Evolutionary conservation across 2,888 invertebrate species (phyloP).

Genomic region (Euspilapteryx auroguttella): DNA sequence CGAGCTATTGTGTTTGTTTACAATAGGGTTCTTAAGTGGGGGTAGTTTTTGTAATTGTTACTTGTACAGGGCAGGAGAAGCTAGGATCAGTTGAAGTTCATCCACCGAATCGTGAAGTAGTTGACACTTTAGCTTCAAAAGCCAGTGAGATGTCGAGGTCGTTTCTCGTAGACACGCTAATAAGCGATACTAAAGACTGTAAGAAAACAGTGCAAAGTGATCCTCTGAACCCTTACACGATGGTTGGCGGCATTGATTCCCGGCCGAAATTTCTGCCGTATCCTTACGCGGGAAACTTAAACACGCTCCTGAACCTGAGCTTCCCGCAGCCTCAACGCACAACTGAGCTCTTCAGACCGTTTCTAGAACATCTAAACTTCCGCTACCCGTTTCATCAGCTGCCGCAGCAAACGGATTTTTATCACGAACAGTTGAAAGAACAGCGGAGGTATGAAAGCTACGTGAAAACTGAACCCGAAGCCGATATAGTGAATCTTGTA

Average conservation of each 20-base stretch:
- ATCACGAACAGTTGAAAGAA: slow-evolving; percentile 21
- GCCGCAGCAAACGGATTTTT: slow-evolving; percentile 33
- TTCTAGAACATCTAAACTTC: slow-evolving; percentile 43
- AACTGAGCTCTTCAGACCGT: slow-evolving; percentile 49
- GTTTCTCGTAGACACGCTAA: slow-evolving; percentile 79
- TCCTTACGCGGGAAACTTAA: slow-evolving; percentile 64
- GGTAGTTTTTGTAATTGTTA: slow-evolving; percentile 60
- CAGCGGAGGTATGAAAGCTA: slow-evolving; percentile 24
- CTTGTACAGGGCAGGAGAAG: slow-evolving; percentile 28
- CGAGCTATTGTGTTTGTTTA: slow-evolving; percentile 54
- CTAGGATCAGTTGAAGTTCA: slow-evolving; percentile 30
- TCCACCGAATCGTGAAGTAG: slow-evolving; percentile 18
- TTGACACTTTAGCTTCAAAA: slow-evolving; percentile 2
- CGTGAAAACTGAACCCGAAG: slow-evolving; percentile 28
- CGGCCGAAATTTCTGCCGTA: slow-evolving; percentile 62
- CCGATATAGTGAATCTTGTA: slow-evolving; percentile 30
- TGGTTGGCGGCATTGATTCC: slow-evolving; percentile 29
- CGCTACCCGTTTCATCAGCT: slow-evolving; percentile 39
- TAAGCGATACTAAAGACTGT: slow-evolving; percentile 64
- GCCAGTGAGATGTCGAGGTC: slow-evolving; percentile 86
- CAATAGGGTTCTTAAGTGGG: slow-evolving; percentile 57
- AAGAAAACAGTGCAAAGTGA: slow-evolving; percentile 37
- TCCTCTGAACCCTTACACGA: slow-evolving; percentile 32
- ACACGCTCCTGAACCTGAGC: slow-evolving; percentile 66
- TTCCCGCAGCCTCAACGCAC: slow-evolving; percentile 61